Percentiles rank a stretch among this genome's conserved stretches.
Evolutionary conservation across 2,797 vertebrate species (phyloP).

Genomic region (Epinephelus coioides): DNA sequence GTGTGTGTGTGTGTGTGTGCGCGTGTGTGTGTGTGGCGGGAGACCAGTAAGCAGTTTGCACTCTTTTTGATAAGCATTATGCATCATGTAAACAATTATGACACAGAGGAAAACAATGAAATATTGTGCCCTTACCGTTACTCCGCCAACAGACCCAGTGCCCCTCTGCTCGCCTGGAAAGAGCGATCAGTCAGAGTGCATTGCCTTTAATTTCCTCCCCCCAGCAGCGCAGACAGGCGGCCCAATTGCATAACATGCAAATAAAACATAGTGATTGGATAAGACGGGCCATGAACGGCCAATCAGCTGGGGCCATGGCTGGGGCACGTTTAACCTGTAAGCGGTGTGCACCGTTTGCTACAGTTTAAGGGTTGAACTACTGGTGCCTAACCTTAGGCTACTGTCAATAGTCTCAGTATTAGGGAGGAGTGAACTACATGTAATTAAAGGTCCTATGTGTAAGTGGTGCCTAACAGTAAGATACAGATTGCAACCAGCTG

Average conservation of each 20-base stretch:
- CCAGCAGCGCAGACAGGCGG: slow-evolving; percentile 15
- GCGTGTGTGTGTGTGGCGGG: background rate
- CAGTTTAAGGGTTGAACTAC: no score
- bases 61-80: background rate
- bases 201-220: slow-evolving; percentile 56
- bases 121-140: slow-evolving; percentile 41
- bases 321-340: no score
- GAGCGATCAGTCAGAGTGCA: background rate
- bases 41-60: background rate
- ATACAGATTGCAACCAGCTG: no score
- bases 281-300: background rate
- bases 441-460: no score
- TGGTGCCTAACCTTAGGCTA: no score
- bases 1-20: background rate
- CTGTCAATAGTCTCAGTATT: no score
- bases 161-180: slow-evolving; percentile 30
- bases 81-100: background rate
- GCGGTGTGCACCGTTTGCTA: no score
- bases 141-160: background rate
- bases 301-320: slow-evolving; percentile 34
- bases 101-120: background rate
- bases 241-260: slow-evolving; percentile 52
- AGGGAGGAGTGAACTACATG: no score
- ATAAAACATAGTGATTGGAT: slow-evolving; percentile 54
- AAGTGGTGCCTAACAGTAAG: no score